These are phyloP conservation scores for Nymphicus hollandicus DNA, from an alignment of 2,113 vertebrate species.

Conservation along the genomic window DNA sequence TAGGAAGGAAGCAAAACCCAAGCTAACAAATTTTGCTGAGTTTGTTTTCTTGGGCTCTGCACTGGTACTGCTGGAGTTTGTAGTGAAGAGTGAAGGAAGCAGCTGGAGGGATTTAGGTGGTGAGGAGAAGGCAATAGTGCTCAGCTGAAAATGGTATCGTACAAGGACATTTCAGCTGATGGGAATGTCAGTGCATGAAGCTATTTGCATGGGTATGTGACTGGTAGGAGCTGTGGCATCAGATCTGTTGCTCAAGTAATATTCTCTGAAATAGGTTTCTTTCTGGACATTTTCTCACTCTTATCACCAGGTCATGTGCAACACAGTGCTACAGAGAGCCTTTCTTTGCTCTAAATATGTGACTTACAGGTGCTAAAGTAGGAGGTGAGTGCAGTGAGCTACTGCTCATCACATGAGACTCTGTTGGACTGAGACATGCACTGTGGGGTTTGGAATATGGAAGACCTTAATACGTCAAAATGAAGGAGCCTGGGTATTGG, in stretches of 20 bases:
- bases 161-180: background rate
- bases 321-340: background rate
- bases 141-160: background rate
- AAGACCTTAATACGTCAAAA: background rate
- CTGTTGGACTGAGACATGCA: background rate
- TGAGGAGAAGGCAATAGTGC: background rate
- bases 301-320: background rate
- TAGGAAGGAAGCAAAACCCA: background rate
- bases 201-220: background rate
- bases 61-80: background rate
- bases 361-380: background rate
- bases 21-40: background rate
- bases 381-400: background rate
- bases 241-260: background rate
- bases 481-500: background rate
- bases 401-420: accelerated
- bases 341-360: background rate
- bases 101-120: background rate
- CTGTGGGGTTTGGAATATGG: background rate
- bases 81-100: background rate
- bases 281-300: background rate
- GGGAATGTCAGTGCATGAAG: background rate
- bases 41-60: background rate
- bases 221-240: background rate
- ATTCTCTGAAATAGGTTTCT: background rate